Evolutionary conservation across 2,888 invertebrate genomes (phyloP).

Genomic region (Acleris literana): DNA sequence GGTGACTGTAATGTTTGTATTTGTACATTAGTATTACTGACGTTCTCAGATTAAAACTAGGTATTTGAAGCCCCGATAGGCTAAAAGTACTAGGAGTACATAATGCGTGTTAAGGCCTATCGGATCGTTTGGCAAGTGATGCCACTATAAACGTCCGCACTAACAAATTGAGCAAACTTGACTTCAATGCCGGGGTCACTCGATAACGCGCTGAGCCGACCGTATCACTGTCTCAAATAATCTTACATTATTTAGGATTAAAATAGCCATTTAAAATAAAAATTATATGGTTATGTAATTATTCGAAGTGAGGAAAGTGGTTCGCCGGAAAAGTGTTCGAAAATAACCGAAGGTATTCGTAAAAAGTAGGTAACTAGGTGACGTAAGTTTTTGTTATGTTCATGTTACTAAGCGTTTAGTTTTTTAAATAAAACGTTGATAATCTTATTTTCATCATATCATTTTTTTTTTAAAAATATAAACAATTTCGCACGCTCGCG

Average conservation of each 20-base stretch:
- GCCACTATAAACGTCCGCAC: slow-evolving; percentile 48
- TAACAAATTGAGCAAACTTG: slow-evolving; percentile 66
- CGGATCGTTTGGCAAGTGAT: slow-evolving; percentile 40
- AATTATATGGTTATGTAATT: no score
- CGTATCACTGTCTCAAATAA: slow-evolving; percentile 8
- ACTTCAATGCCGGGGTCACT: slow-evolving; percentile 62
- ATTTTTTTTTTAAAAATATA: no score
- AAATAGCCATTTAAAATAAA: no score
- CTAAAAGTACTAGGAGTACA: neutral
- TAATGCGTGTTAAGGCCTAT: slow-evolving; percentile 2
- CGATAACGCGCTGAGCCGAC: slow-evolving; percentile 57
- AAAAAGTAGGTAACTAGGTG: no score
- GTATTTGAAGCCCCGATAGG: neutral
- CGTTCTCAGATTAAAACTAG: neutral
- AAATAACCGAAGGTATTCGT: no score
- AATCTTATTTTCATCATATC: no score
- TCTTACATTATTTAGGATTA: neutral
- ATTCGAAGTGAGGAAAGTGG: no score
- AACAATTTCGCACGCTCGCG: no score
- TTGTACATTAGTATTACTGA: no score
- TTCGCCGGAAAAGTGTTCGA: no score
- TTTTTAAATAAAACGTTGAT: neutral
- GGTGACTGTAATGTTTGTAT: no score
- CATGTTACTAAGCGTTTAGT: neutral
- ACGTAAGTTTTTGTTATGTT: no score